Base-by-base conservation (phyloP, 92 coral and sea anemone genomes). In the Pocillopora grandis region DNA sequence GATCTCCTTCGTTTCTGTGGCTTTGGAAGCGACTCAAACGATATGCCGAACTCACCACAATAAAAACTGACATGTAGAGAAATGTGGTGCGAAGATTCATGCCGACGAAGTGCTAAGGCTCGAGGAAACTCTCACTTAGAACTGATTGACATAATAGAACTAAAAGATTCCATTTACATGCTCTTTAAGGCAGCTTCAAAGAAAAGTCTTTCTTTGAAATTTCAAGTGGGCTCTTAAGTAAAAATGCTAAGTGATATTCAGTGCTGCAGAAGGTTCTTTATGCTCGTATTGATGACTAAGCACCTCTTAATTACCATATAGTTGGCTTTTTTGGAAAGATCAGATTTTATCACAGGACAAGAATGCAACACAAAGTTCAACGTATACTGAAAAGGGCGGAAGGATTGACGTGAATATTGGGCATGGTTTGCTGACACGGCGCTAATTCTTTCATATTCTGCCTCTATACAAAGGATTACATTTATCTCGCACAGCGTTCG, bases 11-110 rank as follows among this genome's bases (percentile, higher is more conserved):
- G 16, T 6, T n/a, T 17, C 58, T 21, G 23, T 63, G 21, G 14
- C 36, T 20, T 20, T 75, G 11, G 18, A 57, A 57, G 58, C 78
- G 78, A 16, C 36, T 75, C 60, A 75, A 20, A 15, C 78, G 78
- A 75, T 75, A 75, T 58, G 78, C 20, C 35, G 65, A 75, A 58
- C 78, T 21, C 15, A 75, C 78, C 10, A 57, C 7, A 2, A 75
- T 4, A 17, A 75, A n/a, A 9, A 14, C 8, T 27, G 63, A 27
- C 48, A 27, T 16, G 16, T 13, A 56, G 33, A 74, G 36, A 74
- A 74, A n/a, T 20, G 14, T 2, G 58, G 42, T 75, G 10, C 21
- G 65, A 21, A 56, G 52, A 33, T 58, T 56, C 78, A 75, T 75
- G 62, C 2, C 58, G 60, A 4, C 23, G 23, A 3, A 11, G 37